Percentiles rank a stretch among this genome's conserved stretches.
Conservation (phyloP, 2,888 invertebrate genomes). For the Ceraclea dissimilis region DNA sequence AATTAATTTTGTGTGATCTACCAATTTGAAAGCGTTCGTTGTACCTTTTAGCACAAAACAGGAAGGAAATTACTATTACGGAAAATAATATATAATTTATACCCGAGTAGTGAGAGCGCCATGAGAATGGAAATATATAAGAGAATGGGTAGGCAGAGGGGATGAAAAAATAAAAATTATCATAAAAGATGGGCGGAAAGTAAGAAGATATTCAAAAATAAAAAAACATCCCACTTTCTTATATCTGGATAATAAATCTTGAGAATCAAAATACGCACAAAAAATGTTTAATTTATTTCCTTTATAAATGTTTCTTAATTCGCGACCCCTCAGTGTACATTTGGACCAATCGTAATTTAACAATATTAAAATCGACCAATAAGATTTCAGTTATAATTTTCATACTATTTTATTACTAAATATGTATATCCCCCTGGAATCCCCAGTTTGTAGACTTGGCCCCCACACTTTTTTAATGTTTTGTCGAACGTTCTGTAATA, state of each 20-base stretch:
- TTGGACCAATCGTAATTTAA: neutral
- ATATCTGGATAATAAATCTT: neutral
- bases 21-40: neutral
- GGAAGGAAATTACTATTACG: neutral
- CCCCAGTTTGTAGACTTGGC: too few relatives aligned
- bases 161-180: neutral
- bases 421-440: too few relatives aligned
- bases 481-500: too few relatives aligned
- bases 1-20: neutral
- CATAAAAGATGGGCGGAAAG: neutral
- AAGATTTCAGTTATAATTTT: neutral
- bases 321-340: neutral
- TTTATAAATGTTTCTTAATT: neutral
- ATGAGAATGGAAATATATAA: neutral
- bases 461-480: too few relatives aligned
- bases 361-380: neutral
- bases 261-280: neutral
- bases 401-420: too few relatives aligned
- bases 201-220: neutral
- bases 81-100: neutral
- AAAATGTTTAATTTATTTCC: neutral
- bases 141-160: neutral
- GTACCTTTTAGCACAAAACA: neutral
- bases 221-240: slow-evolving; percentile 1
- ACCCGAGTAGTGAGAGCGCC: neutral